Evolutionary conservation across 2,797 vertebrate genomes (phyloP), one percentile per base, ranked within the genome.

Genomic region (Phylloscopus collybita): DNA sequence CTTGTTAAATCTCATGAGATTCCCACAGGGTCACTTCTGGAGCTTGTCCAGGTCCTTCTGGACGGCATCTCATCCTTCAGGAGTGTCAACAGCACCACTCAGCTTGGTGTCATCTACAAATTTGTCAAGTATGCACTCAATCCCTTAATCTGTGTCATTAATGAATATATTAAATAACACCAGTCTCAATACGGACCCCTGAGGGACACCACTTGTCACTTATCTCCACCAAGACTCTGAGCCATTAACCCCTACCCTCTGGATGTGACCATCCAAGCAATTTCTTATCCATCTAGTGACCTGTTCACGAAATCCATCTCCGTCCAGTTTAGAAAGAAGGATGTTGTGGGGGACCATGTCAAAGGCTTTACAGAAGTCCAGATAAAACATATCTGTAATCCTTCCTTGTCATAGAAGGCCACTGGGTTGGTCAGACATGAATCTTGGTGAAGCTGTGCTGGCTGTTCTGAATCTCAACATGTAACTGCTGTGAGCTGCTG

Each of bases 321-420:
- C 34, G 30, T 42, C 14, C 62, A 49, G 10, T 56, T 62, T 20
- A 36, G 30, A 69, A 56, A 81, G 22, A 67, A 54, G 47, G 18
- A 56, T 44, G 19, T 20, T 81, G 18, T 42, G 42, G 27, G 6
- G 7, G 16, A 32, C 13, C 11, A 17, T 25, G 10, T 36, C 34
- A 81, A 67, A 69, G 26, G 30, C 27, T 61, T 81, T 49, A 49
- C 30, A 81, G 78, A 75, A 56, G 56, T 16, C 27, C 13, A 29
- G 26, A 36, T 8, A 75, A 62, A 49, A 0, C 0, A 2, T 16
- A 62, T 36, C 30, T 56, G 16, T 15, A 49, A 49, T 30, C 15
- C 21, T 50, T 36, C 27, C 36, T 19, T 34, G 27, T 20, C 56
- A 36, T 1, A 62, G 26, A 75, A 75, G 19, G 34, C 16, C 62